These are phyloP conservation scores for Panagrolaimus sp. DNA, from an alignment of 1,140 invertebrate genomes.

Conservation along the genomic window DNA sequence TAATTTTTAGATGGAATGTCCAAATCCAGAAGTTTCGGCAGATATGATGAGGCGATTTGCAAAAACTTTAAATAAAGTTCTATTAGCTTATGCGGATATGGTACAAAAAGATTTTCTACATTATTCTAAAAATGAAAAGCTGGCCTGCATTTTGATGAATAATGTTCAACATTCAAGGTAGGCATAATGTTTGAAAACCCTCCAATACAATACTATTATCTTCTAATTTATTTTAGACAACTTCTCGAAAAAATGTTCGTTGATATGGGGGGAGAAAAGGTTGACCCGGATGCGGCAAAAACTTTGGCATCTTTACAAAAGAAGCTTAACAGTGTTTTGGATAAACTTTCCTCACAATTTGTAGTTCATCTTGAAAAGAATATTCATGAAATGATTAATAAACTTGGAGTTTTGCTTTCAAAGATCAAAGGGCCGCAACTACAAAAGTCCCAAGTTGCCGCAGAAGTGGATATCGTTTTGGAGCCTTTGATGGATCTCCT, in stretches of 20 bases:
- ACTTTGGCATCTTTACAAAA: slow-evolving; percentile 93
- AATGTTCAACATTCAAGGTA: slow-evolving; percentile 88
- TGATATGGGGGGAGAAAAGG: slow-evolving; percentile 89
- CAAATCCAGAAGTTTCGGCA: slow-evolving; percentile 91
- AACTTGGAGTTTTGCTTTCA: slow-evolving; percentile 80
- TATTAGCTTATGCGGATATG: slow-evolving; percentile 94
- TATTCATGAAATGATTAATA: slow-evolving; percentile 86
- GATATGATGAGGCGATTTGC: slow-evolving; percentile 94
- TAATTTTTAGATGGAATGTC: slow-evolving; percentile 52
- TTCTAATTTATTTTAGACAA: slow-evolving; percentile 66
- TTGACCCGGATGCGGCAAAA: slow-evolving; percentile 86
- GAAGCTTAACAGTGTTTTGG: slow-evolving; percentile 83
- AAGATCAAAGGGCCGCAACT: slow-evolving; percentile 75
- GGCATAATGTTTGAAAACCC: too few species aligned
- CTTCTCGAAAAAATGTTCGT: slow-evolving; percentile 99
- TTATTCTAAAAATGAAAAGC: slow-evolving; percentile 77
- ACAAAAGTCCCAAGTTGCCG: slow-evolving; percentile 66
- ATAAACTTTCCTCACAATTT: slow-evolving; percentile 90
- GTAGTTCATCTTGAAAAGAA: slow-evolving; percentile 85
- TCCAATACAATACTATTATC: too few species aligned
- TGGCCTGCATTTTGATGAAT: slow-evolving; percentile 96
- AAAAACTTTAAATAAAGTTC: slow-evolving; percentile 96
- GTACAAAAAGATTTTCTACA: slow-evolving; percentile 92
- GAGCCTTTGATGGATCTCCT: slow-evolving; percentile 89
- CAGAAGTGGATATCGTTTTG: slow-evolving; percentile 89